Evolutionary conservation across 1,140 invertebrate genomes (phyloP).

Genomic region (Temnothorax nylanderi): DNA sequence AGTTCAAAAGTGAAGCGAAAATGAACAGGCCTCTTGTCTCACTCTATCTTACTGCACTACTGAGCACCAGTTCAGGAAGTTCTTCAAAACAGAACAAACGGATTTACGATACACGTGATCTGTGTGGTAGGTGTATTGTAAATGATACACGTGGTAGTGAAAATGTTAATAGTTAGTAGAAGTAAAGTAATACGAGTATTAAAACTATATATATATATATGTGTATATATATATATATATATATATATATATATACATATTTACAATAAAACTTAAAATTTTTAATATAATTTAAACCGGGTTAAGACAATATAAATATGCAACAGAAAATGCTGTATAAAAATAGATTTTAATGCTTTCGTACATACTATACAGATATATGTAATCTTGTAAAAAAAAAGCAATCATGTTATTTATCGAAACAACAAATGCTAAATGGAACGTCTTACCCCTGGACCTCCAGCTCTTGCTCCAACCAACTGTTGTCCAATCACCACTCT

Average conservation of each 20-base stretch:
- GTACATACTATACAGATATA: neutral
- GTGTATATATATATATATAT: neutral
- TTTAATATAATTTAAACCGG: neutral
- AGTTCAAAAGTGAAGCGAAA: no score
- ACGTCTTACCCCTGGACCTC: constrained; percentile 91
- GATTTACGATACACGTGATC: no score
- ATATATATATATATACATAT: neutral
- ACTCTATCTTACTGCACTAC: no score
- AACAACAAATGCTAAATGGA: neutral
- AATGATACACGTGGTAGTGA: no score
- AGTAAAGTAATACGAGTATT: neutral
- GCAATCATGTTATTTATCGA: neutral
- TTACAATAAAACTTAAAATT: neutral
- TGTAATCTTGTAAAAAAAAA: neutral
- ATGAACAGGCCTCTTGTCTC: no score
- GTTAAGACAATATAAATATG: neutral
- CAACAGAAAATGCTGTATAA: neutral
- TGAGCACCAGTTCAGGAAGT: no score
- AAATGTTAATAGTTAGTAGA: neutral
- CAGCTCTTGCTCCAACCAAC: constrained; percentile 92
- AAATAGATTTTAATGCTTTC: neutral
- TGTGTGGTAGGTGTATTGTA: no score
- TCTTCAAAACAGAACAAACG: no score
- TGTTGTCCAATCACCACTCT: constrained; percentile 92
- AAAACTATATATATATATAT: neutral